Base-by-base conservation (phyloP, 2,888 invertebrate genomes). In the Portevinia maculata region DNA sequence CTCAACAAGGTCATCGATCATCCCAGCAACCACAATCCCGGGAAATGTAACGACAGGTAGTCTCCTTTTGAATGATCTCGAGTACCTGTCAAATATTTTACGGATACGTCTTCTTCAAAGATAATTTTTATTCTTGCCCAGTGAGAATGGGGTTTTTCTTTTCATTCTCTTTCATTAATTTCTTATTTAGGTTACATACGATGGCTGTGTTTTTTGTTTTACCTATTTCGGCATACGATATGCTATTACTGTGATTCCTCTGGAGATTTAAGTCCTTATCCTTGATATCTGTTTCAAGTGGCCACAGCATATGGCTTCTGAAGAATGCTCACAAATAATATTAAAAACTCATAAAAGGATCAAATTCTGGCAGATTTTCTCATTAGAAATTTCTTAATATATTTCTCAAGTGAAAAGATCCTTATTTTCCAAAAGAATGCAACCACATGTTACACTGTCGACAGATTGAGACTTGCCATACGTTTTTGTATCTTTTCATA, bases 1-100 rank as follows among this genome's bases (percentile, higher is more conserved):
- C 64, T 71, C 83, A 76, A 70, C 76, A 76, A 71, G 76, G 60
- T 71, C 70, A 83, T 83, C 83, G 71, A 78, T 78, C 78, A 83
- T 62, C 6, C 11, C 39, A 32, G 53, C 19, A 24, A 59, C 57
- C 55, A 37, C 60, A 78, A 57, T 70, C 78, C 78, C 50, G 64
- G 24, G 71, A 75, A 81, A 62, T 34, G 24, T 39, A 28, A 30
- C 32, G 71, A 71, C 83, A 83, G 83, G 83, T 83, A 83, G 53
- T 52, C 73, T 39, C 28, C 7, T n/a, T 19, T 44, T 59, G 39
- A 65, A 32, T 41, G 48, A 39, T 65, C 67, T 78, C 55, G 78
- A 71, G 67, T 78, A 83, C 83, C 83, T 83, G 83, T 78, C 83
- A 83, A 50, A 55, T 32, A 30, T 37, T 57, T n/a, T 21, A 55